phyloP scores from a whole-genome alignment of 1,140 invertebrate genomes.

The Sarcophaga peregrina region DNA sequence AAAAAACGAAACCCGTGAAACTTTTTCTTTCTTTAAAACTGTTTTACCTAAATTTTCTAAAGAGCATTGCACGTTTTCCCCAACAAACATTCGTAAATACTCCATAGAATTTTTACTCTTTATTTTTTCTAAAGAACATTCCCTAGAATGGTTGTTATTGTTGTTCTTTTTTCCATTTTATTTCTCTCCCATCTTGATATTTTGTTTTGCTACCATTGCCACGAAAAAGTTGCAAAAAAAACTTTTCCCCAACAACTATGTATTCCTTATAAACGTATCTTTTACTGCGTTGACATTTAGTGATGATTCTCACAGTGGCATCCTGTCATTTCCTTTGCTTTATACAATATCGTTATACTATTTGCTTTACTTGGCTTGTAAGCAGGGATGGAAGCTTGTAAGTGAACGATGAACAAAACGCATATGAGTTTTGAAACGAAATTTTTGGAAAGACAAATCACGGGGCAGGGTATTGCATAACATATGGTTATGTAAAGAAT shows the following conservation, averaged over 20 bases:
- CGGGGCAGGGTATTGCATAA: no score
- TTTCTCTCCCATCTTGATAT: not conserved
- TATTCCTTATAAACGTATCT: not conserved
- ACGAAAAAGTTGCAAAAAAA: not conserved
- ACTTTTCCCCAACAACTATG: not conserved
- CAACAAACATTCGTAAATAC: no score
- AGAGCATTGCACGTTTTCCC: not conserved
- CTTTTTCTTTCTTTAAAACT: not conserved
- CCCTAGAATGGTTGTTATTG: not conserved
- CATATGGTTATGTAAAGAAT: no score
- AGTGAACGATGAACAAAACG: no score
- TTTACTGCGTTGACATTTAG: conserved; percentile 23
- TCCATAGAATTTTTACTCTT: no score
- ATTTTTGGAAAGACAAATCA: no score
- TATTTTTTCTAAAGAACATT: not conserved
- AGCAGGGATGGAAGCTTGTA: no score
- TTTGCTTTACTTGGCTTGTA: no score
- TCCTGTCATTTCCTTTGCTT: not conserved
- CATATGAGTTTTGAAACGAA: no score
- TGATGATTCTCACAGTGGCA: conserved; percentile 7
- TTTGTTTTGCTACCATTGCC: not conserved
- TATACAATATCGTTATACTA: no score
- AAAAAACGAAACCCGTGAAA: no score
- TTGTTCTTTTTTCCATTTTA: not conserved
- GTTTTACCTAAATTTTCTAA: not conserved